phyloP scores from a whole-genome alignment of 2,113 vertebrate genomes.

The Hippocampus guttulatus region DNA sequence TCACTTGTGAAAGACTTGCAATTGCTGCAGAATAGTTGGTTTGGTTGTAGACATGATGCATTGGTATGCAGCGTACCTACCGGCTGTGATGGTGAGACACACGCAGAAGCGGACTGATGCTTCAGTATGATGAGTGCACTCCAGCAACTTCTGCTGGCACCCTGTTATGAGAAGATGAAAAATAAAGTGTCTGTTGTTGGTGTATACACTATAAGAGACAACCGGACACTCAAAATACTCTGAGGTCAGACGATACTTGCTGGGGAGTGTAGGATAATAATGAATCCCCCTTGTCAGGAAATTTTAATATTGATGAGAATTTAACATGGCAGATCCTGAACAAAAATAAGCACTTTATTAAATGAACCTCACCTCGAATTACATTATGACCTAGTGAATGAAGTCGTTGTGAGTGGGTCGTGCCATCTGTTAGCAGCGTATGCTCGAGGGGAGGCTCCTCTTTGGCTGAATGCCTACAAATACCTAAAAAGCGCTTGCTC shows the following conservation, averaged over 20 bases:
- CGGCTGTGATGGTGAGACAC: constrained; percentile 27
- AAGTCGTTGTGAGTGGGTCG: constrained; percentile 46
- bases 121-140: constrained; percentile 52
- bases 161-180: constrained; percentile 29
- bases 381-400: constrained; percentile 29
- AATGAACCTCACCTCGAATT: constrained; percentile 38
- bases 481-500: constrained; percentile 54
- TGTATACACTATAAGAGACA: not conserved
- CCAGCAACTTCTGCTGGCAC: constrained; percentile 56
- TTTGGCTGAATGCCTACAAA: constrained; percentile 58
- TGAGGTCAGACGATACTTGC: not conserved
- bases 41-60: constrained; percentile 9
- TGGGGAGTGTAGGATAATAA: not conserved
- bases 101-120: constrained; percentile 56
- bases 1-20: constrained; percentile 15
- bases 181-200: not conserved
- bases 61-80: constrained; percentile 31
- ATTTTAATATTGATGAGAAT: not conserved
- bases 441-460: constrained; percentile 62
- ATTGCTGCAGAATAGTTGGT: not conserved
- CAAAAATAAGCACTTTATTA: constrained; percentile 34
- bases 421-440: constrained; percentile 70
- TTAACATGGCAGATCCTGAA: constrained; percentile 19
- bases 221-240: not conserved
- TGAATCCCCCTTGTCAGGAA: not conserved